Percentiles rank a stretch among this genome's conserved stretches.
phyloP scores from a whole-genome alignment of 2,113 vertebrate genomes.

The Aldabrachelys gigantea region DNA sequence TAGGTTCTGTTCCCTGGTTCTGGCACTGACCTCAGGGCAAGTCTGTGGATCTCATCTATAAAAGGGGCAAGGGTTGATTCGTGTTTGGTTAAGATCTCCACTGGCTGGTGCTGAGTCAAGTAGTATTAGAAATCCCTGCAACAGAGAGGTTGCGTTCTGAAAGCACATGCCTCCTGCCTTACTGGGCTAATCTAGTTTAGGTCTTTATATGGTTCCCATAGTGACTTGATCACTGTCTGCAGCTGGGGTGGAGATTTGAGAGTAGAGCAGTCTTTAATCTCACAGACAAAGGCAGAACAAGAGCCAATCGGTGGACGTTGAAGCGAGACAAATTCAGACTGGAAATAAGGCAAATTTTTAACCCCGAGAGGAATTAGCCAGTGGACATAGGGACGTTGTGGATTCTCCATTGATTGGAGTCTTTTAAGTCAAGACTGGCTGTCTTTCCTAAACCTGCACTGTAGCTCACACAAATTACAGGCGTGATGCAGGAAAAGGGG shows the following conservation, averaged over 20 bases:
- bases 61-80: background rate
- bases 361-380: background rate
- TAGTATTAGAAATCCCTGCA: background rate
- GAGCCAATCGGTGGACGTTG: background rate
- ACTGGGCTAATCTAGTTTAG: background rate
- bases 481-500: background rate
- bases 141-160: background rate
- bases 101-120: too few species aligned
- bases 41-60: background rate
- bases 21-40: background rate
- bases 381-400: background rate
- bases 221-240: background rate
- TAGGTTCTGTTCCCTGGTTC: background rate
- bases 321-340: background rate
- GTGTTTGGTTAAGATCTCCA: background rate
- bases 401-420: background rate
- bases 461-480: background rate
- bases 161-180: background rate
- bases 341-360: background rate
- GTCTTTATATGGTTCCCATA: background rate
- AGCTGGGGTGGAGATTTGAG: background rate
- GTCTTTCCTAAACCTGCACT: background rate
- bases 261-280: background rate
- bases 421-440: background rate
- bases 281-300: background rate